Conservation (phyloP, 2,113 vertebrate species). For the Holacanthus passer region DNA sequence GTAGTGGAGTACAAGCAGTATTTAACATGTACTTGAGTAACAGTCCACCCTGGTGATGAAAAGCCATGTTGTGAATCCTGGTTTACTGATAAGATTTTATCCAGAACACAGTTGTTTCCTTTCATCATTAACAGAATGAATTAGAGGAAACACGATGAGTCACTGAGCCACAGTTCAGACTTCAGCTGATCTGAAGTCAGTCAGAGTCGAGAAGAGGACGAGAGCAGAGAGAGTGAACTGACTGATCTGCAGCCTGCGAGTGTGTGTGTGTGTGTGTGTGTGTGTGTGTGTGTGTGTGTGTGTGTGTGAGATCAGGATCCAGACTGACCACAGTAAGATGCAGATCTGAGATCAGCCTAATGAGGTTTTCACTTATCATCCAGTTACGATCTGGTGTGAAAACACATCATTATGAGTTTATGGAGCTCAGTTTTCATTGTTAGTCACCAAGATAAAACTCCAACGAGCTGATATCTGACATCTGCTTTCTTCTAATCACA, state of each 20-base stretch:
- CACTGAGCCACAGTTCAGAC: too few relatives aligned
- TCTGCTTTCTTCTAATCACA: background rate
- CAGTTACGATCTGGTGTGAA: background rate
- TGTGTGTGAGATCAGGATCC: constrained; percentile 17
- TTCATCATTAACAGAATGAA: too few relatives aligned
- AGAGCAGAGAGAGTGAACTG: background rate
- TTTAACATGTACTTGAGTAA: too few relatives aligned
- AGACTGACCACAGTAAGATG: constrained; percentile 41
- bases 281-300: background rate
- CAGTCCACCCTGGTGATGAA: too few relatives aligned
- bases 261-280: constrained; percentile 13
- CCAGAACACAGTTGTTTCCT: too few relatives aligned
- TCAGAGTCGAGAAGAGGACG: too few relatives aligned
- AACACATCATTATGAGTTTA: background rate
- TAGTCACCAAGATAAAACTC: background rate
- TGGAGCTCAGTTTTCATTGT: background rate
- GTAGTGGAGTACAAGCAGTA: too few relatives aligned
- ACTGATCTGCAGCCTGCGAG: background rate
- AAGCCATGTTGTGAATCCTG: too few relatives aligned
- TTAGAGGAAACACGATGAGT: too few relatives aligned
- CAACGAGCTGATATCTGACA: background rate
- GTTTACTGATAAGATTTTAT: too few relatives aligned
- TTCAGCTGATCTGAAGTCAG: too few relatives aligned
- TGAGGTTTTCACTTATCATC: background rate
- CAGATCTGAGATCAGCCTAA: constrained; percentile 20